These are phyloP conservation scores for Molorchus minor DNA, from an alignment of 2,888 invertebrate species.

Conservation along the genomic window DNA sequence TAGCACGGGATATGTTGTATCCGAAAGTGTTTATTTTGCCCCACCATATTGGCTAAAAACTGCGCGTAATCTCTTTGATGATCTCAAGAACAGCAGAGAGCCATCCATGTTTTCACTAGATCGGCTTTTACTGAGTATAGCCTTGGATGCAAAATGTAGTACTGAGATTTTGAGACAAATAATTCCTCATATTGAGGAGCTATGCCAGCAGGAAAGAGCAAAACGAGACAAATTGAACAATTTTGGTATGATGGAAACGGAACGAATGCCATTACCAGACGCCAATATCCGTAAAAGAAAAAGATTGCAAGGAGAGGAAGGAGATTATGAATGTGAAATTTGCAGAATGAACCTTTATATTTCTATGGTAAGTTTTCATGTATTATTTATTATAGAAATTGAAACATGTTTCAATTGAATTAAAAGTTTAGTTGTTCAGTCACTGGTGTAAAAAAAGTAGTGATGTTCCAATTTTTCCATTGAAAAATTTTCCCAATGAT, in stretches of 20 bases:
- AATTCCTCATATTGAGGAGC: constrained; percentile 69
- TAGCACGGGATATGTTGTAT: constrained; percentile 87
- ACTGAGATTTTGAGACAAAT: constrained; percentile 62
- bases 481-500: too few relatives aligned
- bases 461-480: too few relatives aligned
- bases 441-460: too few relatives aligned
- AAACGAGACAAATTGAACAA: constrained; percentile 70
- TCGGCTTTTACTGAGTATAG: constrained; percentile 79
- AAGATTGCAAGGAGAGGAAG: constrained; percentile 65
- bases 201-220: constrained; percentile 72
- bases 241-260: constrained; percentile 71
- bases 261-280: constrained; percentile 70
- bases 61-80: constrained; percentile 78
- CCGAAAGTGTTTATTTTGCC: constrained; percentile 94
- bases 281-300: constrained; percentile 65
- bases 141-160: constrained; percentile 49
- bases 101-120: constrained; percentile 91
- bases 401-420: too few relatives aligned
- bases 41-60: constrained; percentile 79
- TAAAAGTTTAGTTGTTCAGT: too few relatives aligned
- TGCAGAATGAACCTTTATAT: constrained; percentile 85
- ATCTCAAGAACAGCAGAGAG: constrained; percentile 84
- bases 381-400: background rate
- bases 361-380: constrained; percentile 72
- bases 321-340: constrained; percentile 83